A percentile compares a stretch with the other conserved stretches of the same genome.
These are phyloP conservation scores for Physella acuta DNA, from an alignment of 1,140 invertebrate genomes.

Conservation along the genomic window DNA sequence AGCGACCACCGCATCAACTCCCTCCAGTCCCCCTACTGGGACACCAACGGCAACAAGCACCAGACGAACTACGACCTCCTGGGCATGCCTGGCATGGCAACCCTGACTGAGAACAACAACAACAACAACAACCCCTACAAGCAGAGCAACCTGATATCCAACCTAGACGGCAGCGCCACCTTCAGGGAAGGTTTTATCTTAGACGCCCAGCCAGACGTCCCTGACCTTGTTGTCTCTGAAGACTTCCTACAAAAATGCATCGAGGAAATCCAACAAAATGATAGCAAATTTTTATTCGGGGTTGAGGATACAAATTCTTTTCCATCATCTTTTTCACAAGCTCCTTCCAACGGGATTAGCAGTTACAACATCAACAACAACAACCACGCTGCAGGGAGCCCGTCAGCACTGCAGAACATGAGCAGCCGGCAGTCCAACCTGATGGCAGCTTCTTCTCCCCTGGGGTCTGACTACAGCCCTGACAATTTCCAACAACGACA, in stretches of 20 bases:
- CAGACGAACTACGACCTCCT: neutral
- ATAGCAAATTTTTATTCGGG: neutral
- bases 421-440: slow-evolving; percentile 1
- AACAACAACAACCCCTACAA: neutral
- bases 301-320: too few species aligned
- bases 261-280: slow-evolving; percentile 20
- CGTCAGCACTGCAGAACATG: neutral
- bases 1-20: neutral
- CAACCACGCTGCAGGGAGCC: neutral
- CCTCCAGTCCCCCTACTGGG: slow-evolving; percentile 1
- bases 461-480: neutral
- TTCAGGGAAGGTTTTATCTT: slow-evolving; percentile 17
- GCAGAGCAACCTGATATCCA: neutral
- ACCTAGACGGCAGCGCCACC: slow-evolving; percentile 14
- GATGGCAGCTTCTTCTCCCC: neutral
- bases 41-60: slow-evolving; percentile 9
- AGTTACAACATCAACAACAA: neutral
- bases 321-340: too few species aligned
- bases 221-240: neutral
- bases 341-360: neutral
- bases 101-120: neutral
- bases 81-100: too few species aligned
- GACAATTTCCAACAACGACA: slow-evolving; percentile 12
- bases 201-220: slow-evolving; percentile 6
- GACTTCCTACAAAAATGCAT: slow-evolving; percentile 24